These are phyloP conservation scores for Rhynchonema sp. DNA, from an alignment of 2,888 invertebrate genomes.

Conservation along the genomic window DNA sequence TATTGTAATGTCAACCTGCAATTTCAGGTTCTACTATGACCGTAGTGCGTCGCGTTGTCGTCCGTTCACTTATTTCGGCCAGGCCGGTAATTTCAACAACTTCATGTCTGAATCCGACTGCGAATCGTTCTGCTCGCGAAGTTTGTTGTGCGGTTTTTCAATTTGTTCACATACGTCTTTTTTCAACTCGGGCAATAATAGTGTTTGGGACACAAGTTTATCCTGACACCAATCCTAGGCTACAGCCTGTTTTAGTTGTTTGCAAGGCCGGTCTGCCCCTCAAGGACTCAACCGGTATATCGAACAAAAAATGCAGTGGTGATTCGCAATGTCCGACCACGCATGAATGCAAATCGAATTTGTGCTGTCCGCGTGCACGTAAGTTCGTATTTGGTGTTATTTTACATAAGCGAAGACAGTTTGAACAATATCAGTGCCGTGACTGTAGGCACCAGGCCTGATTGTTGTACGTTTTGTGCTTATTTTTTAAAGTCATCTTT, in stretches of 20 bases:
- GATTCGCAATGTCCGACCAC: constrained; percentile 23
- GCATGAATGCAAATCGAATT: constrained; percentile 23
- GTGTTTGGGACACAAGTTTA: too few relatives aligned
- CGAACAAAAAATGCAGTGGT: constrained; percentile 24
- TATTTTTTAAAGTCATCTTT: too few relatives aligned
- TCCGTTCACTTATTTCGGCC: neutral
- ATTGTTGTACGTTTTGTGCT: too few relatives aligned
- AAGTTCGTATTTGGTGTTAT: too few relatives aligned
- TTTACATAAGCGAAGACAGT: too few relatives aligned
- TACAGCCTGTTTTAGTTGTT: constrained; percentile 13
- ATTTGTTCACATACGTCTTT: neutral
- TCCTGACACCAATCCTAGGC: too few relatives aligned
- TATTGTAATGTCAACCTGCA: too few relatives aligned
- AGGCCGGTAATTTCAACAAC: constrained; percentile 1
- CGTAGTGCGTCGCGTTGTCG: constrained; percentile 20
- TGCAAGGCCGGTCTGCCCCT: constrained; percentile 26
- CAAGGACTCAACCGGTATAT: constrained; percentile 24
- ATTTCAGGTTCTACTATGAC: neutral
- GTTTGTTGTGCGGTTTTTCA: neutral
- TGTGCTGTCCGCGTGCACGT: constrained; percentile 19
- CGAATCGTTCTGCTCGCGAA: neutral
- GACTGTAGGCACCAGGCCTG: too few relatives aligned
- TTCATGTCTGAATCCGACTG: neutral
- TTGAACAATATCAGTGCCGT: too few relatives aligned
- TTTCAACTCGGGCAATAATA: neutral